Conservation (phyloP, 2,113 vertebrate species). For the Peromyscus maniculatus region DNA sequence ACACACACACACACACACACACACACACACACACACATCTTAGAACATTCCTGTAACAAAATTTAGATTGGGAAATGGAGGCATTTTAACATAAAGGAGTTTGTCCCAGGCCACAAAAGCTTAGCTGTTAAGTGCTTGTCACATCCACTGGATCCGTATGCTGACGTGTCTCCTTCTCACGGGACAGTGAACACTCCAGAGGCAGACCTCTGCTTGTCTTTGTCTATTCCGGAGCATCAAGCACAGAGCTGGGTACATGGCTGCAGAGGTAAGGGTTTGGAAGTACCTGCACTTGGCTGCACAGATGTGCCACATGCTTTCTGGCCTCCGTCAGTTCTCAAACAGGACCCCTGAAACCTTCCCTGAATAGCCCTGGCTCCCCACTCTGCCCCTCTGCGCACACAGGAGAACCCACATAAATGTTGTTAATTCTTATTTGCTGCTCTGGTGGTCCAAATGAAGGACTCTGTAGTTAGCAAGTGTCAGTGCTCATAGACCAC, state of each 20-base stretch:
- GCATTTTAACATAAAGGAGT: not conserved
- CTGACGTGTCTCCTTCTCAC: not conserved
- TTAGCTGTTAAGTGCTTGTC: not conserved
- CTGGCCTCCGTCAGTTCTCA: not conserved
- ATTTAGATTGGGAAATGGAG: not conserved
- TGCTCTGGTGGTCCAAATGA: not conserved
- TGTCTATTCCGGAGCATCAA: not conserved
- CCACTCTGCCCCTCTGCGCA: not conserved
- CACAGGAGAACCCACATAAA: not conserved
- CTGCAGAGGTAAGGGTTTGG: not conserved
- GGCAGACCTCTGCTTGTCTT: not conserved
- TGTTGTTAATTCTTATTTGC: not conserved
- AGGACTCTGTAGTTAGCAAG: not conserved
- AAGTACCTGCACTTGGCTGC: not conserved
- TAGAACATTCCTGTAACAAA: not conserved
- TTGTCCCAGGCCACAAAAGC: not conserved
- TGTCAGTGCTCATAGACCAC: not conserved
- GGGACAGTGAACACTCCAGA: not conserved
- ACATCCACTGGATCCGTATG: not conserved
- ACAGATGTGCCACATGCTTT: not conserved
- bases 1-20: not conserved
- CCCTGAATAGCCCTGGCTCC: not conserved
- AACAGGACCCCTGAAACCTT: not conserved
- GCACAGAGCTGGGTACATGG: not conserved
- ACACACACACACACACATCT: not conserved